phyloP scores from a whole-genome alignment of 2,888 invertebrate species.

The Cheilosia variabilis region DNA sequence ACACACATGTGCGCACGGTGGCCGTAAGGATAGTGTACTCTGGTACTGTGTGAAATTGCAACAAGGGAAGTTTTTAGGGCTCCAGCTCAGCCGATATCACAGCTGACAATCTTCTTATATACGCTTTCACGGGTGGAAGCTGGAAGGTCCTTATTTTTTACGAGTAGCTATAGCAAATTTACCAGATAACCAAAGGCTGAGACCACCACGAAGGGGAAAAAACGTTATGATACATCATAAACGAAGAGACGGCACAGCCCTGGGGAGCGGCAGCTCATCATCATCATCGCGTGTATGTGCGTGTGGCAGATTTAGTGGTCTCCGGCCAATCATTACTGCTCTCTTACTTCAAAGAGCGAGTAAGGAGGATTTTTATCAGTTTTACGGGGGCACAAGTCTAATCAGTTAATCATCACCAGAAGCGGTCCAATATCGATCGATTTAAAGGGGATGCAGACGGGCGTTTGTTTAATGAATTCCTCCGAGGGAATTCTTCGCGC shows the following conservation, averaged over 20 bases:
- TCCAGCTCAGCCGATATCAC: constrained; percentile 34
- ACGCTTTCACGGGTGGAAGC: constrained; percentile 7
- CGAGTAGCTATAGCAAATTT: constrained; percentile 39
- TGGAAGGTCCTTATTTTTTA: constrained; percentile 58
- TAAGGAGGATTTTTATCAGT: constrained; percentile 28
- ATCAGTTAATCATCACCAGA: constrained; percentile 63
- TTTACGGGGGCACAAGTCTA: constrained; percentile 34
- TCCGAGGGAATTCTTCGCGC: neutral
- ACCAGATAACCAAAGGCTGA: constrained; percentile 51
- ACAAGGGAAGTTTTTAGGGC: constrained; percentile 7
- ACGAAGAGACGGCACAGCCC: constrained; percentile 30
- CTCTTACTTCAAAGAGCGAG: neutral
- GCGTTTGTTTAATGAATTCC: neutral
- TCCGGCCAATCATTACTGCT: constrained; percentile 26
- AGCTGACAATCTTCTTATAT: constrained; percentile 48
- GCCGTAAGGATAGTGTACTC: neutral
- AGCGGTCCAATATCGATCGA: constrained; percentile 46
- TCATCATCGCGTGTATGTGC: constrained; percentile 24
- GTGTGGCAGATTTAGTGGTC: constrained; percentile 24
- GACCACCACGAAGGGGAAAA: constrained; percentile 4
- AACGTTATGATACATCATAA: constrained; percentile 63
- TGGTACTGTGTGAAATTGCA: constrained; percentile 16
- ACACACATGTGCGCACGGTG: no score
- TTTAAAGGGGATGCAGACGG: constrained; percentile 26
- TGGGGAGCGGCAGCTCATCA: constrained; percentile 42